Evolutionary conservation across 1,140 invertebrate genomes (phyloP), one percentile per base, ranked within the genome.

Genomic region (Diorhabda sublineata): DNA sequence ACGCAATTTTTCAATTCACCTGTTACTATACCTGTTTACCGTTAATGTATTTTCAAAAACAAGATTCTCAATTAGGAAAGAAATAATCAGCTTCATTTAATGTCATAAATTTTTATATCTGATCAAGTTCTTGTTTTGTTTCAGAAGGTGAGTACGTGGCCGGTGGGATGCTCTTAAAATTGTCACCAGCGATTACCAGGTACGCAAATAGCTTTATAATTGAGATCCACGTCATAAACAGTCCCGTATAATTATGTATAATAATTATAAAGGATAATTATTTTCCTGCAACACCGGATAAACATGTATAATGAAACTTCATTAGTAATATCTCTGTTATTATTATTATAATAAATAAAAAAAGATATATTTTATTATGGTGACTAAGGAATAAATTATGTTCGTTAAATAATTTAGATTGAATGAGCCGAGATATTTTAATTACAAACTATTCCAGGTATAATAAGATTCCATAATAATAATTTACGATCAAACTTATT

Each of bases 151-250:
- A 73, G 74, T 73, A 61, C 67, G 61, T 67, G 61, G 11, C 47
- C 6, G 26, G 26, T 26, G 26, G 26, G 26, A 26, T 26, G 26
- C 26, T 26, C 64, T 61, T 71, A 64, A 66, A 66, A 26, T 56
- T 68, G 65, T 64, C 63, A 64, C 43, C 66, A 67, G 66, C 67
- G 70, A 74, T 76, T 75, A 75, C 69, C 64, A 69, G 69, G 72
- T 75, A 75, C 72, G 72, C 66, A 78, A 76, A 78, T 78, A 77
- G 73, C 73, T 76, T 77, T 78, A 76, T 78, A 78, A 78, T 78
- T 77, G 73, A 73, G 52, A 64, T 61, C 42, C 68, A 75, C 69
- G 69, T 68, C 56, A 64, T 67, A 70, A 73, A 71, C 60, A 67
- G 68, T 64, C 61, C 61, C 44, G 47, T 70, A 67, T 72, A 74